Conservation (phyloP, 2,113 vertebrate species). For the Pipra filicauda region DNA sequence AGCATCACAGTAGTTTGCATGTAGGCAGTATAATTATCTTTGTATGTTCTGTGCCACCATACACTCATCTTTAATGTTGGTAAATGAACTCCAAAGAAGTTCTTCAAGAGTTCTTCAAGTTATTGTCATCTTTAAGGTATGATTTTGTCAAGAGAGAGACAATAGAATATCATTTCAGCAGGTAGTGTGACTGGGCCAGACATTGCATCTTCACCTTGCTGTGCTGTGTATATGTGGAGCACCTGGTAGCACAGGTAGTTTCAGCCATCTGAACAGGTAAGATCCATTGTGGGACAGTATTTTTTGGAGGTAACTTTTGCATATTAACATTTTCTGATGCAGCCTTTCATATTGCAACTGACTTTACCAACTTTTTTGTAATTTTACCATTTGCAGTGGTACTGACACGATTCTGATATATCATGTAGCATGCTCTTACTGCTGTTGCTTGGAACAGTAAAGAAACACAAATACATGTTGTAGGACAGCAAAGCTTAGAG, state of each 20-base stretch:
- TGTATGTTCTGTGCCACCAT: neutral
- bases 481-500: neutral
- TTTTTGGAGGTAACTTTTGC: neutral
- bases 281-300: neutral
- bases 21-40: neutral
- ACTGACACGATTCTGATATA: neutral
- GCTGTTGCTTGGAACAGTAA: neutral
- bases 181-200: neutral
- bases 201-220: neutral
- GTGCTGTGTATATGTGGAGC: neutral
- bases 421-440: neutral
- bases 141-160: neutral
- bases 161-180: neutral
- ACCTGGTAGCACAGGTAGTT: neutral
- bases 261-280: neutral
- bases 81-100: neutral
- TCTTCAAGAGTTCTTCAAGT: neutral
- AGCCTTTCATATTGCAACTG: neutral
- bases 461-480: neutral
- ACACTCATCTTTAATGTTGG: neutral
- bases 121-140: neutral
- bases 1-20: neutral
- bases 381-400: neutral
- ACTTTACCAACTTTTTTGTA: neutral
- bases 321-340: neutral